Conservation (phyloP, 2,888 invertebrate species). For the Ctena decussata region DNA sequence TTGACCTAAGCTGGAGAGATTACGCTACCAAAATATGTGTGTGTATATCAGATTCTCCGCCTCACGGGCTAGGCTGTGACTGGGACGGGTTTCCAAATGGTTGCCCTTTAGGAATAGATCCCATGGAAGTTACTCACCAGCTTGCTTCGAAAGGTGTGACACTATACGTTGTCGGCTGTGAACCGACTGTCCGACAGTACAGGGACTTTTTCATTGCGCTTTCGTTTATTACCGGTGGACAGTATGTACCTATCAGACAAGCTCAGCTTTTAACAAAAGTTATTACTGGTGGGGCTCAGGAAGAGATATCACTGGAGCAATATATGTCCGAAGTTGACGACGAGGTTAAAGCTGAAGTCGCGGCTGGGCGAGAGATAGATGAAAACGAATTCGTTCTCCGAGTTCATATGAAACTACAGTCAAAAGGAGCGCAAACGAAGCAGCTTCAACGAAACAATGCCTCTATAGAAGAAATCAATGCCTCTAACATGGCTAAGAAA, state of each 20-base stretch:
- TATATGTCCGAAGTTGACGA: conserved; percentile 73
- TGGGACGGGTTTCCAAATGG: conserved; percentile 76
- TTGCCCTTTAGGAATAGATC: conserved; percentile 77
- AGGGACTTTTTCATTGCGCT: conserved; percentile 78
- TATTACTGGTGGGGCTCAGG: conserved; percentile 79
- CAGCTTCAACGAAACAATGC: conserved; percentile 41
- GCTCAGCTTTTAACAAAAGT: conserved; percentile 73
- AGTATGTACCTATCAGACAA: conserved; percentile 76
- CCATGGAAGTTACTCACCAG: conserved; percentile 66
- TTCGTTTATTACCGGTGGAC: conserved; percentile 78
- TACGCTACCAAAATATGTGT: conserved; percentile 78
- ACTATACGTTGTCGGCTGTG: conserved; percentile 78
- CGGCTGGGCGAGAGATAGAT: conserved; percentile 30
- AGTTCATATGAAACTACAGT: conserved; percentile 37
- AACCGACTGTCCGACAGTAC: conserved; percentile 71
- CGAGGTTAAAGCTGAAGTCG: conserved; percentile 65
- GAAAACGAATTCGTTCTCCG: conserved; percentile 36
- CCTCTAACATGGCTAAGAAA: not conserved
- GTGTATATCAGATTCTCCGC: conserved; percentile 79
- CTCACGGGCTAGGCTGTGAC: conserved; percentile 72
- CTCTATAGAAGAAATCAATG: conserved; percentile 10
- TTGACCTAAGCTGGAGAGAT: conserved; percentile 74
- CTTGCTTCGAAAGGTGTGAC: conserved; percentile 77
- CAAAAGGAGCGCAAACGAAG: conserved; percentile 40
- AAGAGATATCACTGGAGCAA: no score